Evolutionary conservation across 1,140 invertebrate genomes (phyloP).

Genomic region (Hesperophylax magnus): DNA sequence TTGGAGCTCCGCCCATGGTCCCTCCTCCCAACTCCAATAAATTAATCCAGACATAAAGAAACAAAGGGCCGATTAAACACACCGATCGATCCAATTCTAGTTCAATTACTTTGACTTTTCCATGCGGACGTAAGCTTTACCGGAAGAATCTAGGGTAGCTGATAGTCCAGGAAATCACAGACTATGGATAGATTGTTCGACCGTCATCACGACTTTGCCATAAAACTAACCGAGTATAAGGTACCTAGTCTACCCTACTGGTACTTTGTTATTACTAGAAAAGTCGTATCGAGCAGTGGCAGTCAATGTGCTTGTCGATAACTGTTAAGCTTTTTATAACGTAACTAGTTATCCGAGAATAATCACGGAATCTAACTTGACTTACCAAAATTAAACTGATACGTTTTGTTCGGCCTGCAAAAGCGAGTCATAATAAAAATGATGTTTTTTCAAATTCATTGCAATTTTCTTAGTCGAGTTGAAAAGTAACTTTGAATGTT

Average conservation of each 20-base stretch:
- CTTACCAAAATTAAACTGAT: no score
- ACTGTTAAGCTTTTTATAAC: no score
- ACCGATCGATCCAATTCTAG: neutral
- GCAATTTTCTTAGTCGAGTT: no score
- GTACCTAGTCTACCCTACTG: neutral
- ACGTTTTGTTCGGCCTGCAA: no score
- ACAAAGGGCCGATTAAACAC: neutral
- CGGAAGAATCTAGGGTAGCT: neutral
- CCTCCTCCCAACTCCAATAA: slow-evolving; percentile 7
- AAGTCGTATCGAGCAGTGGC: slow-evolving; percentile 1
- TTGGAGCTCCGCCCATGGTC: neutral
- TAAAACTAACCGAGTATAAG: neutral
- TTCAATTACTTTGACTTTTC: neutral
- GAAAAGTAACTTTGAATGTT: no score
- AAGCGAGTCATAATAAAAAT: no score
- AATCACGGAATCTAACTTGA: no score
- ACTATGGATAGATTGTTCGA: neutral
- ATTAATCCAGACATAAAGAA: neutral
- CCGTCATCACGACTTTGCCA: slow-evolving; percentile 25
- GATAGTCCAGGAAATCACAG: slow-evolving; percentile 13
- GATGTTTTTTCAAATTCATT: no score
- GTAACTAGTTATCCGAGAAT: no score
- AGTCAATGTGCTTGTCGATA: no score
- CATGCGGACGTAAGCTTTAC: slow-evolving; percentile 1
- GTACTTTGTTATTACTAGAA: slow-evolving; percentile 10